These are phyloP conservation scores for Scartelaos histophorus DNA, from an alignment of 2,113 vertebrate genomes.

Conservation along the genomic window DNA sequence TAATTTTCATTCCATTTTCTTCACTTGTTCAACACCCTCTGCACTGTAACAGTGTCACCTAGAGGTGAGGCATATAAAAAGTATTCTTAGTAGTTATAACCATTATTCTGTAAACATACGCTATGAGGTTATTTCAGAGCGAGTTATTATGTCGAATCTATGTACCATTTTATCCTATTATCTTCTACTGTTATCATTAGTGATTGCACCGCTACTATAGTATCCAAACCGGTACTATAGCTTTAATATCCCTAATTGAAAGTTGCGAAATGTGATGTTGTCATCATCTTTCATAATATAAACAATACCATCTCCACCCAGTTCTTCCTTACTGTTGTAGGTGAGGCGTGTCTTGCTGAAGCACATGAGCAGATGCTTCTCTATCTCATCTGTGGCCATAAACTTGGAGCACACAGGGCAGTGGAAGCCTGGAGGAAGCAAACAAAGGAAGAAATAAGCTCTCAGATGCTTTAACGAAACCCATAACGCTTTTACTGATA, in stretches of 20 bases:
- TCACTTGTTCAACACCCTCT: no score
- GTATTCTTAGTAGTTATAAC: not conserved
- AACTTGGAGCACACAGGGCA: conserved; percentile 97
- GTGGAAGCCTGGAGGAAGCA: conserved; percentile 84
- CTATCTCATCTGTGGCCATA: conserved; percentile 91
- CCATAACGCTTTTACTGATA: conserved; percentile 21
- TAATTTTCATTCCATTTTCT: no score
- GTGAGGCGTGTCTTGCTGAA: conserved; percentile 94
- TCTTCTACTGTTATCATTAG: no score
- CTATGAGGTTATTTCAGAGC: not conserved
- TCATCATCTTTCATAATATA: not conserved
- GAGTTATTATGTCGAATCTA: no score
- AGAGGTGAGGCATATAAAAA: no score
- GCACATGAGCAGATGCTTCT: conserved; percentile 95
- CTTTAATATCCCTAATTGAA: not conserved
- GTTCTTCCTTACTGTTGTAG: conserved; percentile 89
- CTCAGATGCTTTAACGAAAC: not conserved
- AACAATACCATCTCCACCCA: not conserved
- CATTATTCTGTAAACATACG: not conserved
- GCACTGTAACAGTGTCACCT: no score
- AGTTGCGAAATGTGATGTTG: no score
- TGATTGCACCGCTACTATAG: no score
- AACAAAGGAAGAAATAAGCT: conserved; percentile 26
- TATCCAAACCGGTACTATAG: not conserved
- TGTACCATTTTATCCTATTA: no score